These are phyloP conservation scores for Helarctos malayanus DNA, from an alignment of 2,797 vertebrate species.

Conservation along the genomic window DNA sequence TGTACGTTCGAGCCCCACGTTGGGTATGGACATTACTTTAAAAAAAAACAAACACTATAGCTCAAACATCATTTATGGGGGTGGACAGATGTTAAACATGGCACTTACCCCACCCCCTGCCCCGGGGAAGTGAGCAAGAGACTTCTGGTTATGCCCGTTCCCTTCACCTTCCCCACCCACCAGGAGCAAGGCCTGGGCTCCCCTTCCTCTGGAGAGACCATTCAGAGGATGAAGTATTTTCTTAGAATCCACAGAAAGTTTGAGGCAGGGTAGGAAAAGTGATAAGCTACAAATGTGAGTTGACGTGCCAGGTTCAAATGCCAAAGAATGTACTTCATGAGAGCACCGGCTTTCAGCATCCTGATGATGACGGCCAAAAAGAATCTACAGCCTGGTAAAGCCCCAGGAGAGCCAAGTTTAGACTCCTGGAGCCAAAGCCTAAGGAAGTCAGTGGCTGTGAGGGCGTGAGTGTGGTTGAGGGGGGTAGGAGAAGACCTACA, in stretches of 20 bases:
- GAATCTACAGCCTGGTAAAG: neutral
- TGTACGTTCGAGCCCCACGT: neutral
- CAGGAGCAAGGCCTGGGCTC: neutral
- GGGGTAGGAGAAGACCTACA: neutral
- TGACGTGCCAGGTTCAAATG: neutral
- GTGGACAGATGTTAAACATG: neutral
- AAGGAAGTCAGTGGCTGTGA: neutral
- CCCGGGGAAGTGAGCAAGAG: neutral
- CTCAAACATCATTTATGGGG: neutral
- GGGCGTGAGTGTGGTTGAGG: neutral
- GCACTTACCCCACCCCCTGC: neutral
- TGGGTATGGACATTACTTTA: neutral
- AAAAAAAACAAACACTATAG: neutral
- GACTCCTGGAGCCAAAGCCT: neutral
- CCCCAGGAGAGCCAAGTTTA: neutral
- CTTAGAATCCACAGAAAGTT: constrained; percentile 32
- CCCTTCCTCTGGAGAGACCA: neutral
- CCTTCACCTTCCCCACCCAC: neutral
- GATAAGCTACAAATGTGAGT: neutral
- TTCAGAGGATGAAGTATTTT: neutral
- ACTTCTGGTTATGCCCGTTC: neutral
- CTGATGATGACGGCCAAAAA: neutral
- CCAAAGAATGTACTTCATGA: neutral
- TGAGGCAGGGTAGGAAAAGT: neutral
- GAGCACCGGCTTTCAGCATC: neutral